Conservation (phyloP, 2,888 invertebrate species). For the Listrodromus nycthemerus region DNA sequence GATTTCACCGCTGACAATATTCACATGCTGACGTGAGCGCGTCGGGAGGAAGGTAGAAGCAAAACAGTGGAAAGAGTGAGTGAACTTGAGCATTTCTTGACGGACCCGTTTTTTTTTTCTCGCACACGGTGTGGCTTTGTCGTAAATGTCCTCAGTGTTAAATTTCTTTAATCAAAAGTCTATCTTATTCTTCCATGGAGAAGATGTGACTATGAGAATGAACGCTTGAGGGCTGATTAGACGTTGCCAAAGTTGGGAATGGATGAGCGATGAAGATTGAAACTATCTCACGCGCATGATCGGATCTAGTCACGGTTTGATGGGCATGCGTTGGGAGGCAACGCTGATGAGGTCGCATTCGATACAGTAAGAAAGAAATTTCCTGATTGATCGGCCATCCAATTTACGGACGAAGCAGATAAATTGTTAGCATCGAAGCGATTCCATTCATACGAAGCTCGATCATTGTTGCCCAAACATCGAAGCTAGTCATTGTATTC, state of each 20-base stretch:
- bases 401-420: neutral
- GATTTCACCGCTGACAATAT: constrained; percentile 3
- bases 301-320: too few species aligned
- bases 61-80: neutral
- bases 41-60: neutral
- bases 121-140: too few species aligned
- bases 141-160: too few species aligned
- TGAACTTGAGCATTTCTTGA: neutral
- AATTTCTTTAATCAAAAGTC: too few species aligned
- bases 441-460: neutral
- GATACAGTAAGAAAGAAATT: neutral
- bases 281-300: too few species aligned
- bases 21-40: constrained; percentile 1
- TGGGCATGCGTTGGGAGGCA: too few species aligned
- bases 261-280: too few species aligned
- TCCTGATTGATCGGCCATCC: neutral
- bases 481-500: neutral
- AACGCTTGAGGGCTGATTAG: too few species aligned
- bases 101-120: neutral
- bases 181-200: too few species aligned
- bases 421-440: neutral
- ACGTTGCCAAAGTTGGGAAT: too few species aligned
- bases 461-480: neutral
- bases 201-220: too few species aligned
- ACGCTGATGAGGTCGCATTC: too few species aligned